A percentile compares a stretch with the other conserved stretches of the same genome.
These are phyloP conservation scores for Drusus annulatus DNA, from an alignment of 1,140 invertebrate genomes.

Conservation along the genomic window DNA sequence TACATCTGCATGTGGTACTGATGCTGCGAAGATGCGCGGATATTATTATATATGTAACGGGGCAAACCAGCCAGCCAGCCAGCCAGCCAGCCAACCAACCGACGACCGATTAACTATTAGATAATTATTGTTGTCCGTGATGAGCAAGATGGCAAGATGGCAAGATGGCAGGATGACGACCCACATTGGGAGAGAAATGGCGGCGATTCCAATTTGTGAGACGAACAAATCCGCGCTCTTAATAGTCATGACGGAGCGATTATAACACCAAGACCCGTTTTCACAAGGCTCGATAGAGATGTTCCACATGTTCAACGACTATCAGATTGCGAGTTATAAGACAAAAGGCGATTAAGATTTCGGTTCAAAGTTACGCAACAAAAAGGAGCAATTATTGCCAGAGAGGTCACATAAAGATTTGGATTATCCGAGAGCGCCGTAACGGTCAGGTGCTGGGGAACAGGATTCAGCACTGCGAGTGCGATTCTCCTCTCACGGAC, in stretches of 20 bases:
- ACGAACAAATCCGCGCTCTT: conserved; percentile 5
- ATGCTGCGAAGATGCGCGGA: conserved; percentile 7
- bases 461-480: neutral
- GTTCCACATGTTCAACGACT: neutral
- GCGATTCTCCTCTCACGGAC: conserved; percentile 22
- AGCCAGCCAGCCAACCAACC: neutral
- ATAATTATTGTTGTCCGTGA: conserved; percentile 24
- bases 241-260: conserved; percentile 16
- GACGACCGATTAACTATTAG: conserved; percentile 12
- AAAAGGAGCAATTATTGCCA: no score
- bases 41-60: conserved; percentile 36
- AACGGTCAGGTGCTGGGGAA: neutral
- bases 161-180: conserved; percentile 10
- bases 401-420: no score
- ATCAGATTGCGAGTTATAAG: no score
- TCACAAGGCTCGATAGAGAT: neutral
- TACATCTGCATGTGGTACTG: neutral
- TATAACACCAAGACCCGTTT: neutral
- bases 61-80: neutral
- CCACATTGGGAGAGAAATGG: conserved; percentile 17
- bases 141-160: conserved; percentile 3
- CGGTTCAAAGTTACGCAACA: no score
- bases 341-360: no score
- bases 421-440: no score
- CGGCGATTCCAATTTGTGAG: conserved; percentile 19